Base-by-base conservation (phyloP, 2,888 invertebrate genomes). In the Pseudoips prasinana region DNA sequence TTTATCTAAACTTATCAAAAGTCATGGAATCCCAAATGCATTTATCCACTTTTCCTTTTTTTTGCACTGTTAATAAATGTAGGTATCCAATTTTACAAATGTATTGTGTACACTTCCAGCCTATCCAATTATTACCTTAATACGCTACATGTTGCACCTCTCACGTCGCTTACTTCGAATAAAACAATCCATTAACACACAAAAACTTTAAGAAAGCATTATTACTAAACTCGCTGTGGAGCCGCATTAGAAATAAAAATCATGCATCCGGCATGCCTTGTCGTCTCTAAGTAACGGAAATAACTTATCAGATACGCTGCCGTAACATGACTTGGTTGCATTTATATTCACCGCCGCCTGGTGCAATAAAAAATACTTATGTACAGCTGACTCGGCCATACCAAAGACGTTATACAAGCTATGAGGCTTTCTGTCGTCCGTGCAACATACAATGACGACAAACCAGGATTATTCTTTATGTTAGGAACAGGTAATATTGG, bases 401-500 rank as follows among this genome's bases (percentile, higher is more conserved):
- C 54, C 66, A 63, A 69, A 71, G 73, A 69, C 66, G 57, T 67
- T 72, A 54, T 61, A 71, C 70, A 64, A 66, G 64, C 72, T 64
- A 76, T 66, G 69, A 75, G 71, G 66, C 71, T 72, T 68, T 64
- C 74, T 73, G 71, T 75, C 73, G 70, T 60, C 73, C 70, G 66
- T 64, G 64, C 67, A 63, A 55, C 64, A 57, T 65, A 80, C 79
- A 83, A 83, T 82, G 76, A 68, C 74, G 64, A 58, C 69, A 67
- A 58, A 66, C 74, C 72, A 64, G 79, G 81, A 79, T 83, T 83
- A 81, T 83, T 80, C 75, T 80, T 83, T 77, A 73, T 73, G 64
- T 69, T 70, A 58, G 60, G 73, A 77, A 77, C 84, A 84, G 85
- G 84, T 84, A 84, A 77, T 77, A 80, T 73, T 60, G 52, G 46